Percentiles rank a stretch among this genome's conserved stretches.
Evolutionary conservation across 2,797 vertebrate genomes (phyloP).

Genomic region (Artibeus jamaicensis): DNA sequence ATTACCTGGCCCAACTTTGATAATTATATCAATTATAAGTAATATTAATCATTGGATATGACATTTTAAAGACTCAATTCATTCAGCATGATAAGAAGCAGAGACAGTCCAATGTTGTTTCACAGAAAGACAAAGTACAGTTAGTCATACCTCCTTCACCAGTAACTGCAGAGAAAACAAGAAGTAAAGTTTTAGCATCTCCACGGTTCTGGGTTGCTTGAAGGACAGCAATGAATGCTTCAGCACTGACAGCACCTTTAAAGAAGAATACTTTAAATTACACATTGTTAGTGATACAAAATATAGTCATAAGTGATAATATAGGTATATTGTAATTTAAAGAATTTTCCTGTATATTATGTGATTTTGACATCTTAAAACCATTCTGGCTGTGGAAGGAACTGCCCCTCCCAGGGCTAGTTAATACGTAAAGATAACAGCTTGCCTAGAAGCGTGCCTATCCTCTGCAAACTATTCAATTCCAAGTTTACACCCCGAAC

Average conservation of each 20-base stretch:
- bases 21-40: not conserved
- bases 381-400: not conserved
- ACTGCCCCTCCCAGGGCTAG: not conserved
- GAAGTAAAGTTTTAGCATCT: constrained; percentile 77
- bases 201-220: constrained; percentile 38
- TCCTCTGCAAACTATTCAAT: not conserved
- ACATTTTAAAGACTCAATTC: not conserved
- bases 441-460: not conserved
- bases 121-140: not conserved
- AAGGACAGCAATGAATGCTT: constrained; percentile 78
- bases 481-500: too few species aligned
- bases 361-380: not conserved
- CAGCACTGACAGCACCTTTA: constrained; percentile 75
- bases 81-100: not conserved
- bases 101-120: not conserved
- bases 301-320: not conserved
- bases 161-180: constrained; percentile 77
- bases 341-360: not conserved
- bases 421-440: not conserved
- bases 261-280: not conserved
- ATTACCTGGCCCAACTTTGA: not conserved
- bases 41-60: not conserved
- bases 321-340: not conserved
- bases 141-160: constrained; percentile 67
- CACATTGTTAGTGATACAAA: not conserved